These are phyloP conservation scores for Sula dactylatra DNA, from an alignment of 2,113 vertebrate genomes.

Conservation along the genomic window DNA sequence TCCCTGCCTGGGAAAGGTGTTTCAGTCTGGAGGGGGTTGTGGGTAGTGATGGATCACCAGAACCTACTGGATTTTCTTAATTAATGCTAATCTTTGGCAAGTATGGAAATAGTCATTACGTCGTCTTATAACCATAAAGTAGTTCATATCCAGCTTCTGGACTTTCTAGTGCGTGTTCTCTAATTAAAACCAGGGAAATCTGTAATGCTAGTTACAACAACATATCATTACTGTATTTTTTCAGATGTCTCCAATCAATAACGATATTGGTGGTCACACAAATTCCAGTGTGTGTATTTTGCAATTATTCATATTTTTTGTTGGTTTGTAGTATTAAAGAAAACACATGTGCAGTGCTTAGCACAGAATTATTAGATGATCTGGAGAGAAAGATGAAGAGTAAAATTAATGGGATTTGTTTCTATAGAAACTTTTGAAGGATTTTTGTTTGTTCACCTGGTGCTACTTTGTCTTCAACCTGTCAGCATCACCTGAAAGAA, in stretches of 20 bases:
- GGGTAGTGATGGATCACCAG: not conserved
- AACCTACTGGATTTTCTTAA: not conserved
- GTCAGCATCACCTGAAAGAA: not conserved
- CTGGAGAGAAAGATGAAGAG: not conserved
- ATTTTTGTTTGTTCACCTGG: not conserved
- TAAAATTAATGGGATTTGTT: not conserved
- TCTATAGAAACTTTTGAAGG: not conserved
- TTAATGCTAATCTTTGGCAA: not conserved
- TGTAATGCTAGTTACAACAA: not conserved
- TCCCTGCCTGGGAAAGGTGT: not conserved
- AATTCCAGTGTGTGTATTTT: not conserved
- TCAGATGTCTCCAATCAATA: conserved; percentile 22
- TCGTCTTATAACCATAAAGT: not conserved
- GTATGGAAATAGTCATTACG: not conserved
- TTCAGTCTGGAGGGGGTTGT: not conserved
- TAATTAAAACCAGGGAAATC: conserved; percentile 11
- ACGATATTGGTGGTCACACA: not conserved
- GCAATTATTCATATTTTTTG: not conserved
- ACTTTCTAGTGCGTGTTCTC: not conserved
- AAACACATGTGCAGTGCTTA: not conserved
- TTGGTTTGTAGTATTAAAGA: not conserved
- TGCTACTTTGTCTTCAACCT: not conserved
- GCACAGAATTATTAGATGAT: not conserved
- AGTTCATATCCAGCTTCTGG: not conserved
- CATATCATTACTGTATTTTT: not conserved